Percentiles rank a stretch among this genome's conserved stretches.
Conservation (phyloP, 2,113 vertebrate genomes). For the Hiodon alosoides region DNA sequence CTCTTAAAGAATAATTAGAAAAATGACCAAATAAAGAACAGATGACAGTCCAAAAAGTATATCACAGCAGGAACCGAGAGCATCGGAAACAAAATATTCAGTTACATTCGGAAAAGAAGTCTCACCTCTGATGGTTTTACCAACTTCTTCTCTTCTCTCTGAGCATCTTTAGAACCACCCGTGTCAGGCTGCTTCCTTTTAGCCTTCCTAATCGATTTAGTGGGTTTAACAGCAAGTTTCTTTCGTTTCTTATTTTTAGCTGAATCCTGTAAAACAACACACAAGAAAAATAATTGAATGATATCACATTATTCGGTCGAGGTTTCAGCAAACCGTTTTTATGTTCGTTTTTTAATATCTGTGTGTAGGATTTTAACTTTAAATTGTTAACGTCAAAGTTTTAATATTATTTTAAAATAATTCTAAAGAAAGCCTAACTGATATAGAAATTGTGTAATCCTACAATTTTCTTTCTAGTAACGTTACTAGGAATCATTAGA, state of each 20-base stretch:
- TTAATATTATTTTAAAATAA: not conserved
- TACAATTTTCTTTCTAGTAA: no score
- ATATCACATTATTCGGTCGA: no score
- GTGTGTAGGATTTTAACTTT: not conserved
- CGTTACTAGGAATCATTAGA: no score
- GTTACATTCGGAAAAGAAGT: not conserved
- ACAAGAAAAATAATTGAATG: not conserved
- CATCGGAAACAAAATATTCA: no score
- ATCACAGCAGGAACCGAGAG: no score
- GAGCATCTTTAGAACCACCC: slow-evolving; percentile 27
- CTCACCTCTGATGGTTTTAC: slow-evolving; percentile 24
- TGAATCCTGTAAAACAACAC: slow-evolving; percentile 29
- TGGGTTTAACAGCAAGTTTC: slow-evolving; percentile 33
- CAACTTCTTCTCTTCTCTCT: slow-evolving; percentile 20
- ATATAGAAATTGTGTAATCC: no score
- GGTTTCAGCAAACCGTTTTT: not conserved
- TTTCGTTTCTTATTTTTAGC: slow-evolving; percentile 49
- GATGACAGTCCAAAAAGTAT: no score
- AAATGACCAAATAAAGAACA: no score
- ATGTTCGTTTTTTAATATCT: not conserved
- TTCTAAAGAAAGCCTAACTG: no score
- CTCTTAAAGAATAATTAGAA: no score
- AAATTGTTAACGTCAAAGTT: not conserved
- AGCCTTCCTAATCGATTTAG: slow-evolving; percentile 30
- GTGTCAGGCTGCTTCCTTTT: slow-evolving; percentile 40